A percentile compares a stretch with the other conserved stretches of the same genome.
Conservation (phyloP, 2,113 vertebrate genomes). For the Struthio camelus region DNA sequence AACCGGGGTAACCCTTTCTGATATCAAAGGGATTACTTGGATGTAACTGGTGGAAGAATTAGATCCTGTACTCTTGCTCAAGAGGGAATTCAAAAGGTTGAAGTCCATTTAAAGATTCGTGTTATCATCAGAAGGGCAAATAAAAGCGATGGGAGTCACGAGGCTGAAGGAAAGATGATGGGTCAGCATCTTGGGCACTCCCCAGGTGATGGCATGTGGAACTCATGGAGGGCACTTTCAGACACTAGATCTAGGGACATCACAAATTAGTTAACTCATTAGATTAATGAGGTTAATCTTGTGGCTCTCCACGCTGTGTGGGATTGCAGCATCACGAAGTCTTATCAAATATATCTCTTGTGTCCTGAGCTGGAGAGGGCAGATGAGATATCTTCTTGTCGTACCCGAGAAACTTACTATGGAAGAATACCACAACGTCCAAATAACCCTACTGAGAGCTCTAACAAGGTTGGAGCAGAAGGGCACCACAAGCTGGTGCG, state of each 20-base stretch:
- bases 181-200: constrained; percentile 19
- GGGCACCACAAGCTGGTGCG: background rate
- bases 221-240: background rate
- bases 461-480: background rate
- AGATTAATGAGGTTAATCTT: background rate
- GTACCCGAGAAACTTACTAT: background rate
- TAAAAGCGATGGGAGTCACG: background rate
- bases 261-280: background rate
- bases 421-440: background rate
- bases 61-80: constrained; percentile 16
- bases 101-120: constrained; percentile 11
- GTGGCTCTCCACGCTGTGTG: background rate
- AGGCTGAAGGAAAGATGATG: background rate
- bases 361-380: background rate
- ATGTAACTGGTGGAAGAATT: background rate
- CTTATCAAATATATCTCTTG: background rate
- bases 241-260: background rate
- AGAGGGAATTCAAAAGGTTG: background rate
- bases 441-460: background rate
- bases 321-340: background rate
- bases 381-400: background rate
- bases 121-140: constrained; percentile 23
- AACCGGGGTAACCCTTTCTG: background rate
- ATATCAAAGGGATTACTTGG: background rate
- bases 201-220: background rate